Conservation (phyloP, 2,888 invertebrate genomes). For the Rhogogaster chlorosoma region DNA sequence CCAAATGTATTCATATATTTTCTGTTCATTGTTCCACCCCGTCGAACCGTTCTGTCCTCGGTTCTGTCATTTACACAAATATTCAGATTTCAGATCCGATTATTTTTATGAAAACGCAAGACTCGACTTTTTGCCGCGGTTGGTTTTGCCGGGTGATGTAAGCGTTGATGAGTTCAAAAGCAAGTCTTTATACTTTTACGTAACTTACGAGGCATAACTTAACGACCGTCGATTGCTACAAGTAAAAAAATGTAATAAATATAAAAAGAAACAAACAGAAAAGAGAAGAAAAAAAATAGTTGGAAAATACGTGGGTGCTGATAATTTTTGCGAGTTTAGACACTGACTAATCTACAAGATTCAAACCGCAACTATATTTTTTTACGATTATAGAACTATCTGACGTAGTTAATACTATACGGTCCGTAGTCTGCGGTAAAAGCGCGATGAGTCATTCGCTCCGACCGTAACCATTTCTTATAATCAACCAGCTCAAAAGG, state of each 20-base stretch:
- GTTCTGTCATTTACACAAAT: not conserved
- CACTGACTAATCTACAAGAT: conserved; percentile 17
- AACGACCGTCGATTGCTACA: conserved; percentile 31
- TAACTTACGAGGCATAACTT: conserved; percentile 29
- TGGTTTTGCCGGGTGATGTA: conserved; percentile 42
- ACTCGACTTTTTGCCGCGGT: not conserved
- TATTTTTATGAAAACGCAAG: conserved; percentile 32
- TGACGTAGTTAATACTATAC: conserved; percentile 18
- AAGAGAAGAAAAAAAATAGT: not conserved
- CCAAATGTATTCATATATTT: not conserved
- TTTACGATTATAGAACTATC: conserved; percentile 16
- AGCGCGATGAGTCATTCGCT: conserved; percentile 37
- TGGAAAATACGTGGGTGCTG: not conserved
- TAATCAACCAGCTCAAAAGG: conserved; percentile 1
- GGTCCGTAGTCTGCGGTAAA: conserved; percentile 5
- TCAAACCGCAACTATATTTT: conserved; percentile 18
- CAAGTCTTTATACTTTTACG: conserved; percentile 44
- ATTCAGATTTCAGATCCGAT: conserved; percentile 32
- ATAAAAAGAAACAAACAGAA: not conserved
- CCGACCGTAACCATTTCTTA: conserved; percentile 39
- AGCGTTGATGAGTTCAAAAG: conserved; percentile 41
- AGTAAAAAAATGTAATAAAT: not conserved
- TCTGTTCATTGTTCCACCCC: not conserved
- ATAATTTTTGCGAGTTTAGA: conserved; percentile 35
- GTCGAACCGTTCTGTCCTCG: not conserved